Evolutionary conservation across 2,797 vertebrate genomes (phyloP), one percentile per base, ranked within the genome.

Genomic region (Parambassis ranga): DNA sequence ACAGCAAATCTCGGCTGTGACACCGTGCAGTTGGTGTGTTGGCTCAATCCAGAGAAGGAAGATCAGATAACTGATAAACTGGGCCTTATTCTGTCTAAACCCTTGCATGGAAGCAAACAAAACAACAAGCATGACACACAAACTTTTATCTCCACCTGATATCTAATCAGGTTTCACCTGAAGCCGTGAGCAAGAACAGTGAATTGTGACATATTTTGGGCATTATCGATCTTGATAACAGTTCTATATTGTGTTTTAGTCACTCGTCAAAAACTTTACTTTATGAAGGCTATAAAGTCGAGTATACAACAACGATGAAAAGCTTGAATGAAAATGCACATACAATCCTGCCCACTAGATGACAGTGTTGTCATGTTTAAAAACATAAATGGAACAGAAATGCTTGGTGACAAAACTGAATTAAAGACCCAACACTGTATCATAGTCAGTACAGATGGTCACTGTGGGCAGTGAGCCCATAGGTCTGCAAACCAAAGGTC

Each of bases 341-440:
- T n/a, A n/a, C n/a, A n/a, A n/a, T 31, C 1, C 5, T 53, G 14
- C 4, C 73, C 71, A 38, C 51, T 18, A 73, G 81, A 6, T 81
- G 79, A 8, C 57, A 61, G 47, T 24, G 38, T 66, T 63, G 53
- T 16, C 9, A 5, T 3, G 6, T 7, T 6, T 1, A 8, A 58
- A 26, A 50, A 27, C 4, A 20, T 2, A 1, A 35, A 1, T 7
- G 26, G 19, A 1, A 16, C 10, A 19, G 10, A 32, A 32, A 4
- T 1, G 3, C 16, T 13, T 37, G 13, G 1, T 3, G 19, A 18
- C 1, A 32, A 8, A 41, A 0, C 1, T 10, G 11, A 48, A 35
- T 11, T 26, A 24, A 28, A 31, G 3, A 15, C 4, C 15, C 27
- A 41, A 8, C 31, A 30, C 19, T 8, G 3, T 14, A n/a, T 6